phyloP scores from a whole-genome alignment of 2,888 invertebrate species.

The Drosophila yooni region DNA sequence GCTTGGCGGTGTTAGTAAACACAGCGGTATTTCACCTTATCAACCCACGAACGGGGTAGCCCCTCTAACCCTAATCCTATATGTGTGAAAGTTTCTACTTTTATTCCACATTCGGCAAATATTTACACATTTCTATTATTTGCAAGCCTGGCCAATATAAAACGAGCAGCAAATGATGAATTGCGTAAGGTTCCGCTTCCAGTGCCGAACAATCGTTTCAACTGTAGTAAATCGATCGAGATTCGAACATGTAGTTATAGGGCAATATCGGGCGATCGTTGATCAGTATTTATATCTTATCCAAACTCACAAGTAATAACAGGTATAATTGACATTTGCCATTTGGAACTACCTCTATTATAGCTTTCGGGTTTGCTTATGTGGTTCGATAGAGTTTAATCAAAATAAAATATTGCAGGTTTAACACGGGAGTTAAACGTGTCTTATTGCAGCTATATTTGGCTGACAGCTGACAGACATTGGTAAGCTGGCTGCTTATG shows the following conservation, averaged over 20 bases:
- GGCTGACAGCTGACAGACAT: neutral
- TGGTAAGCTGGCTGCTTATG: neutral
- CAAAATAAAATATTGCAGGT: neutral
- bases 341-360: neutral
- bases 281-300: neutral
- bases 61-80: neutral
- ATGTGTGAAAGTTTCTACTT: conserved; percentile 33
- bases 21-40: conserved; percentile 72
- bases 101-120: conserved; percentile 27
- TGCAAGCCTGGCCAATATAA: conserved; percentile 15
- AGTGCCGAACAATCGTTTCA: conserved; percentile 1
- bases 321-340: neutral
- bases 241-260: neutral
- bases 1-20: conserved; percentile 52
- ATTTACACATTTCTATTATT: conserved; percentile 13
- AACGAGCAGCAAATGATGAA: conserved; percentile 10
- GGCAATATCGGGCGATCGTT: neutral
- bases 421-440: too few species aligned
- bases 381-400: neutral
- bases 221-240: neutral
- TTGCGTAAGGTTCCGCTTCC: conserved; percentile 21
- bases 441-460: neutral
- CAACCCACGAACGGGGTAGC: conserved; percentile 23
- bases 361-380: neutral
- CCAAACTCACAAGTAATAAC: neutral